Evolutionary conservation across 2,888 invertebrate genomes (phyloP), one percentile per base, ranked within the genome.

Genomic region (Drosophila neonasuta): DNA sequence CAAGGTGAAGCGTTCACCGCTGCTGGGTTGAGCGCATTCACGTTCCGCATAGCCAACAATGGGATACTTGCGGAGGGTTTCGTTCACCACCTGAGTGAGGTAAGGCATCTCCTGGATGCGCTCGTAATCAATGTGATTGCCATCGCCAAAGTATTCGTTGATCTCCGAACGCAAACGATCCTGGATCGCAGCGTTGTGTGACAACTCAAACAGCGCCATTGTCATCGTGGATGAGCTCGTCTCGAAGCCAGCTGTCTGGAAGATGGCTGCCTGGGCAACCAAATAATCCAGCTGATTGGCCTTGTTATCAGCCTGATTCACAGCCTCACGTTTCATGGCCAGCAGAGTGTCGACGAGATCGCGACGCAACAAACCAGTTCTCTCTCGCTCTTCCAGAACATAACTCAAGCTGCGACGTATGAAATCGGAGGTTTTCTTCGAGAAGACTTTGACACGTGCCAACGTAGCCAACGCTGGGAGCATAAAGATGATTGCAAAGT

Each of bases 331-430:
- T 29, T 87, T 90, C 39, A 92, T 63, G 3, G 89, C 86, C 52
- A 92, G 62, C 7, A 92, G 73, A 3, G 90, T 75, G 58, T 92
- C 92, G 9, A 92, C 85, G 0, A 92, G 88, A 76, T 92, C 92
- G 34, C 90, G 88, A 0, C 85, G 79, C 13, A 39, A 34, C 4
- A 72, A 13, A 1, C 90, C 91, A 2, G 88, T 87, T 24, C 83
- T 77, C 48, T 89, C 88, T 3, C 92, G 87, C 5, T 90, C 81
- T 0, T 80, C 68, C 4, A 92, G 82, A 0, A 91, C 90, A 8
- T 88, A 80, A 69, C 81, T 88, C 2, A 92, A 83, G 2, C 84
- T 79, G 0, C 54, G 54, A 1, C 88, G 72, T 0, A 92, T 48
- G 44, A 91, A 92, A 1, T 68, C 32, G 0, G 72, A 42, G 0